Evolutionary conservation across 2,888 invertebrate genomes (phyloP).

Genomic region (Pherbina coryleti): DNA sequence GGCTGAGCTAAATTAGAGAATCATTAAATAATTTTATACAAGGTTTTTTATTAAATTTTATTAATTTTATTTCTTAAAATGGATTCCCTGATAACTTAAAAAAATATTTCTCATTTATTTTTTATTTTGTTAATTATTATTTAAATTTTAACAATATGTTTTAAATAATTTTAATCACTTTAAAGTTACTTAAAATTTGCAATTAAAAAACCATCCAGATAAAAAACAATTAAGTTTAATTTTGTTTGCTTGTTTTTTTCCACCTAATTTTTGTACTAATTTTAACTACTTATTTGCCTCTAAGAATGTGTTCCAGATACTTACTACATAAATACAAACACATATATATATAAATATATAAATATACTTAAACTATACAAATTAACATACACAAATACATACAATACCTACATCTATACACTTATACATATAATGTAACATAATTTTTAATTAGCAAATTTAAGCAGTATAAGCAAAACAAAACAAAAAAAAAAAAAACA

Average conservation of each 20-base stretch:
- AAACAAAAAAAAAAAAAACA: background rate
- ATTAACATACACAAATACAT: background rate
- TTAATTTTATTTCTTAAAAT: too few relatives aligned
- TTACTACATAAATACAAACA: background rate
- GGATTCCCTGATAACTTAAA: background rate
- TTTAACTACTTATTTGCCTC: conserved; percentile 33
- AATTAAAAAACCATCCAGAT: background rate
- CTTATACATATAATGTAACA: conserved; percentile 9
- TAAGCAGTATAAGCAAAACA: background rate
- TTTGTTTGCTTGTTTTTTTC: conserved; percentile 6
- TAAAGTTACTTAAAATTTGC: background rate
- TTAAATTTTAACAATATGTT: background rate
- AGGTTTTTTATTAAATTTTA: too few relatives aligned
- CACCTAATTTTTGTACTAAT: background rate
- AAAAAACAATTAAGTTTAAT: background rate
- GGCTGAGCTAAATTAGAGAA: too few relatives aligned
- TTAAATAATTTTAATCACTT: background rate
- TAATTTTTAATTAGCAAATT: background rate
- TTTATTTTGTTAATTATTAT: background rate
- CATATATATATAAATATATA: background rate
- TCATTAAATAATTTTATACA: too few relatives aligned
- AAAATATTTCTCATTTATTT: background rate
- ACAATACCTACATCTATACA: conserved; percentile 1
- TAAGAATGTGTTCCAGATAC: conserved; percentile 43
- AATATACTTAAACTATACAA: background rate